phyloP scores from a whole-genome alignment of 2,113 vertebrate genomes.

The Crotalus helleri region DNA sequence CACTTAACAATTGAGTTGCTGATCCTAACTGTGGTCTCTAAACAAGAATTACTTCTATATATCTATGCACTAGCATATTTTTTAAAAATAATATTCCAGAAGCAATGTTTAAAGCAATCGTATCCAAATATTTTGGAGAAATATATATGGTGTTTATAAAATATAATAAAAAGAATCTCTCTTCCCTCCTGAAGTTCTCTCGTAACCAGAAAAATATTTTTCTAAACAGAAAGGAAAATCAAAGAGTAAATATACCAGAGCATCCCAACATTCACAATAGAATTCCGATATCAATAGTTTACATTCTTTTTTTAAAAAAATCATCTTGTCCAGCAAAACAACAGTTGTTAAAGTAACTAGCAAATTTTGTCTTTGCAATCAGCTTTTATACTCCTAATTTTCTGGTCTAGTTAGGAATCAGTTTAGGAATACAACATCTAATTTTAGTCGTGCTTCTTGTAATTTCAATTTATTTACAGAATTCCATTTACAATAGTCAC shows the following conservation, averaged over 20 bases:
- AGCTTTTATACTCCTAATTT: not conserved
- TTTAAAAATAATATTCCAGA: not conserved
- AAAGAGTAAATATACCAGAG: not conserved
- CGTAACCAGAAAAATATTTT: not conserved
- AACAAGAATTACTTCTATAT: not conserved
- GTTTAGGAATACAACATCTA: not conserved
- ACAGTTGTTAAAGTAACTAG: not conserved
- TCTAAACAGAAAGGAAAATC: not conserved
- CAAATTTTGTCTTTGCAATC: not conserved
- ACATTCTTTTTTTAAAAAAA: not conserved
- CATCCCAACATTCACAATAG: not conserved
- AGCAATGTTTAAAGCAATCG: not conserved
- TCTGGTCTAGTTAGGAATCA: not conserved
- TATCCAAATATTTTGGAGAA: not conserved
- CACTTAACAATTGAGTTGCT: not conserved
- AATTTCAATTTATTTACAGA: not conserved
- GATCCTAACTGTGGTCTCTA: not conserved
- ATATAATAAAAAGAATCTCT: not conserved
- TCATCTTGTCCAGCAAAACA: not conserved
- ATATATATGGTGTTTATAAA: not conserved
- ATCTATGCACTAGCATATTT: not conserved
- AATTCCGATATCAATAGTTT: not conserved
- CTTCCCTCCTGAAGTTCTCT: not conserved
- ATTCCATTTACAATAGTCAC: not conserved
- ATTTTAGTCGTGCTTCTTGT: not conserved